Evolutionary conservation across 2,113 vertebrate species (phyloP).

Genomic region (Dendrocopos noguchii): DNA sequence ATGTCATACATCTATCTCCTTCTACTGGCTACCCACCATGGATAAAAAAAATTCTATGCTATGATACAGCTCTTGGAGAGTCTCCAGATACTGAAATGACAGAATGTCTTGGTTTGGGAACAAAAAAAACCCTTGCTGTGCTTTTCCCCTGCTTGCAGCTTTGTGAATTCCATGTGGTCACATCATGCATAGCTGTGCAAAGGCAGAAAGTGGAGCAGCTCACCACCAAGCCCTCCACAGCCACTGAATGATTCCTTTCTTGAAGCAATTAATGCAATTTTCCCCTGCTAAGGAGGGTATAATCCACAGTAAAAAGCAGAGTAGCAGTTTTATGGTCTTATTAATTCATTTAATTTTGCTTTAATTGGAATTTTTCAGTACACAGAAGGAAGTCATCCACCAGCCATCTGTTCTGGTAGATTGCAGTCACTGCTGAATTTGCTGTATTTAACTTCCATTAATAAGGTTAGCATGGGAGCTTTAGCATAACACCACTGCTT

Average conservation of each 20-base stretch:
- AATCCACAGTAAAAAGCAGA: conserved; percentile 51
- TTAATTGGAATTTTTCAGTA: conserved; percentile 60
- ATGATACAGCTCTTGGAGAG: background rate
- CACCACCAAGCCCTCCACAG: conserved; percentile 1
- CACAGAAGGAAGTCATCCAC: conserved; percentile 50
- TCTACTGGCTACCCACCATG: background rate
- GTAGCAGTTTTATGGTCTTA: conserved; percentile 55
- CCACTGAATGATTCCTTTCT: conserved; percentile 37
- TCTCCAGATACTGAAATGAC: background rate
- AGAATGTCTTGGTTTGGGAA: background rate
- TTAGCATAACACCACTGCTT: conserved; percentile 17
- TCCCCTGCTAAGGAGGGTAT: conserved; percentile 11
- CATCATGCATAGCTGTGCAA: background rate
- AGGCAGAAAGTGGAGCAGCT: conserved; percentile 38
- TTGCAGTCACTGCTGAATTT: conserved; percentile 44
- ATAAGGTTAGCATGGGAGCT: conserved; percentile 41
- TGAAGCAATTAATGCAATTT: conserved; percentile 52
- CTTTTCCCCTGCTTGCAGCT: background rate
- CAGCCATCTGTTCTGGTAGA: conserved; percentile 54
- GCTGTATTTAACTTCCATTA: conserved; percentile 2
- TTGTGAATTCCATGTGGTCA: conserved; percentile 10
- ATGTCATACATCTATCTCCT: background rate
- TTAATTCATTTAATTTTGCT: conserved; percentile 57
- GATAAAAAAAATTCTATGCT: background rate
- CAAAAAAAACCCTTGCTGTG: background rate